These are phyloP conservation scores for Dryas iulia DNA, from an alignment of 1,140 invertebrate genomes.

Conservation along the genomic window DNA sequence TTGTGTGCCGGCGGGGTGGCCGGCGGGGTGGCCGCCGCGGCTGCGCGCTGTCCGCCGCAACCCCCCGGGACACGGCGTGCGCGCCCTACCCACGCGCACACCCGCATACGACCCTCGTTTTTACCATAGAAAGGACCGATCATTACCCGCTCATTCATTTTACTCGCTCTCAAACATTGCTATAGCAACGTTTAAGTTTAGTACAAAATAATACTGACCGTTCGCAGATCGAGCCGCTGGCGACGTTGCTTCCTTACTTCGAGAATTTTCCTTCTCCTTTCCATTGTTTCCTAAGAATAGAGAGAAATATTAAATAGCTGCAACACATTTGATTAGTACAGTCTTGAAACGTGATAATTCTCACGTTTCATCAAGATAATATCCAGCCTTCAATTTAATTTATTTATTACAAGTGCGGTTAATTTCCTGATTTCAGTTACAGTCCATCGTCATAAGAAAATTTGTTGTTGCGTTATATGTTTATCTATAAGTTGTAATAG, in stretches of 20 bases:
- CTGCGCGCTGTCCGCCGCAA: constrained; percentile 49
- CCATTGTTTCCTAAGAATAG: constrained; percentile 85
- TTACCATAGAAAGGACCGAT: constrained; percentile 50
- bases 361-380: constrained; percentile 33
- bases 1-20: constrained; percentile 35
- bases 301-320: constrained; percentile 25
- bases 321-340: constrained; percentile 19
- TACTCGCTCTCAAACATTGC: constrained; percentile 37
- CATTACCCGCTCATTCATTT: constrained; percentile 72
- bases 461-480: no score
- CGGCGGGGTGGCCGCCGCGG: constrained; percentile 48
- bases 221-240: constrained; percentile 83
- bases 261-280: constrained; percentile 83
- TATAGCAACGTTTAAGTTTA: constrained; percentile 38
- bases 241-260: constrained; percentile 85
- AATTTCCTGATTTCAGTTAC: neutral
- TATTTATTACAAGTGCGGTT: neutral
- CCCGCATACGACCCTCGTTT: constrained; percentile 35
- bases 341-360: constrained; percentile 33
- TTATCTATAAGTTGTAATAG: no score
- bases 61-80: constrained; percentile 61
- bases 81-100: constrained; percentile 35
- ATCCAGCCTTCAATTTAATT: constrained; percentile 1
- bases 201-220: constrained; percentile 64
- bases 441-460: neutral